phyloP scores from a whole-genome alignment of 2,113 vertebrate genomes.

The Crotalus tigris region DNA sequence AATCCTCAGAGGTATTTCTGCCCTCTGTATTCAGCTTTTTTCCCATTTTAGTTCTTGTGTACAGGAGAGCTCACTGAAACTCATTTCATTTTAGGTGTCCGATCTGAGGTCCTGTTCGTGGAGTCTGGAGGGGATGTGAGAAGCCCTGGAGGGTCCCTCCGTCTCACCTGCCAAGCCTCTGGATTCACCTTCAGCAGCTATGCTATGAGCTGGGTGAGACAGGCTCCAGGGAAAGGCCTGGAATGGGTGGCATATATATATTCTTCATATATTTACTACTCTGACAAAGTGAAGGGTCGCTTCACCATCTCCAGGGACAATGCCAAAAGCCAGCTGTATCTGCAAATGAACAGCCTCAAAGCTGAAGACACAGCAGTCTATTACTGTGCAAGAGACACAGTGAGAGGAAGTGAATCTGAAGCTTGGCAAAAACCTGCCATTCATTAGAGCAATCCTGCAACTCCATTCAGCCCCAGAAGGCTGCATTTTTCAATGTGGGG shows the following conservation, averaged over 20 bases:
- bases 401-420: neutral
- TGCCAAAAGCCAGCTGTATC: neutral
- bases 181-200: neutral
- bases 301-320: neutral
- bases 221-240: rapidly evolving
- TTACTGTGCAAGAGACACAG: neutral
- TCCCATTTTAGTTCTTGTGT: no score
- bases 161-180: neutral
- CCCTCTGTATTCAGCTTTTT: no score
- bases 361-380: neutral
- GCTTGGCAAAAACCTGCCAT: neutral
- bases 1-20: no score
- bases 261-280: no score
- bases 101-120: no score
- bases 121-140: neutral
- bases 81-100: no score
- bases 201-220: rapidly evolving
- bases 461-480: neutral
- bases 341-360: conserved; percentile 2
- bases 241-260: neutral
- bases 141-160: neutral
- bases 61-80: no score
- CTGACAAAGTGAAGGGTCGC: neutral
- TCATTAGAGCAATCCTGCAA: neutral
- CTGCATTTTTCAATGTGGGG: neutral